phyloP scores from a whole-genome alignment of 2,113 vertebrate genomes.

The Notothenia coriiceps region DNA sequence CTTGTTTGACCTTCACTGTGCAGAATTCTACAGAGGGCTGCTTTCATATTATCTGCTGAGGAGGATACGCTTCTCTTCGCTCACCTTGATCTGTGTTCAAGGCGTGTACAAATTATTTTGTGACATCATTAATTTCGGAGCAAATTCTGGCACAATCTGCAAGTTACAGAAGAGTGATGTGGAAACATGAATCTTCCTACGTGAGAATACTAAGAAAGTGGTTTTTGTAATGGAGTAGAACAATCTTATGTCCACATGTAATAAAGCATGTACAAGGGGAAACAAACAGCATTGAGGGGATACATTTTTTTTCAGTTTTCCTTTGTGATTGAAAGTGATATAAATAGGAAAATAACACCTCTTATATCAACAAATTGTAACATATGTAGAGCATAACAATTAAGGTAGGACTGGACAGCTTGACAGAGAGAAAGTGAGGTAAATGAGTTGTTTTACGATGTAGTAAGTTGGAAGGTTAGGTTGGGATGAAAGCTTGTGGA shows the following conservation, averaged over 20 bases:
- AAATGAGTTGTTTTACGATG: not conserved
- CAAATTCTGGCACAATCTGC: not conserved
- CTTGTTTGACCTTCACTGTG: slow-evolving; percentile 13
- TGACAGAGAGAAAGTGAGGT: not conserved
- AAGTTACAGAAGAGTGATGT: not conserved
- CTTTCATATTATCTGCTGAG: slow-evolving; percentile 10
- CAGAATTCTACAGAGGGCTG: not conserved
- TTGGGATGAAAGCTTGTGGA: not conserved
- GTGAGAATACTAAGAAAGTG: not conserved
- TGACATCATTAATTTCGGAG: not conserved
- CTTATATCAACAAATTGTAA: not conserved
- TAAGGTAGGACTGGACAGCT: not conserved
- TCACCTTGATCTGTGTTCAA: not conserved
- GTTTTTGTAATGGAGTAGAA: not conserved
- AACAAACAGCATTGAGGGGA: not conserved
- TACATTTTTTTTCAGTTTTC: not conserved
- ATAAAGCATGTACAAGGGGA: not conserved
- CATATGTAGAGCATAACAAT: not conserved
- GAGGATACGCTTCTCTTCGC: not conserved
- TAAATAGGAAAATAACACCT: not conserved
- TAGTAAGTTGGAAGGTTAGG: slow-evolving; percentile 2
- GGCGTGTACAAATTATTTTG: not conserved
- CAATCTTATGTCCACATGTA: not conserved
- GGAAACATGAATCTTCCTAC: not conserved
- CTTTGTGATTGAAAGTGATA: not conserved